These are phyloP conservation scores for Calyptommatus sinebrachiatus DNA, from an alignment of 2,113 vertebrate genomes.

Conservation along the genomic window DNA sequence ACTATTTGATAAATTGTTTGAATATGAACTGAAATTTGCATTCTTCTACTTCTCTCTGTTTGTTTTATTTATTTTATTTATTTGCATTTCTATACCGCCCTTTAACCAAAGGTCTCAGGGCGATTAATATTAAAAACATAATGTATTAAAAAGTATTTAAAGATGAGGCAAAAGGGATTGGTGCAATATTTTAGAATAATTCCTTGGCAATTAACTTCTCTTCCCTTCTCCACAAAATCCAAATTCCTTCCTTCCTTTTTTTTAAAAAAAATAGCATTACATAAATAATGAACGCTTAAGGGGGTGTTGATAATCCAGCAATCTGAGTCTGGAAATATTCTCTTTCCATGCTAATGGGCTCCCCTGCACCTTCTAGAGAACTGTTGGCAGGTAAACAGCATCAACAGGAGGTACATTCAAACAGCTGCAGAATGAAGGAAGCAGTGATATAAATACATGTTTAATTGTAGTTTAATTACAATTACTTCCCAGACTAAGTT, in stretches of 20 bases:
- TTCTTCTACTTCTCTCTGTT: no score
- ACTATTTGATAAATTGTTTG: no score
- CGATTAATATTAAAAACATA: no score
- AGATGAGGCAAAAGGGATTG: no score
- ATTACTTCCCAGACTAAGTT: slow-evolving; percentile 77
- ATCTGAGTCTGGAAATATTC: neutral
- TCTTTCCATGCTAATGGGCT: neutral
- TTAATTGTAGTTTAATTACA: slow-evolving; percentile 81
- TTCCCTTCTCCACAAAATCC: neutral
- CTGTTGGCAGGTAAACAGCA: slow-evolving; percentile 60
- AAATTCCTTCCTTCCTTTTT: neutral
- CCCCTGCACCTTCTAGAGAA: neutral
- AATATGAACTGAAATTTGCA: no score
- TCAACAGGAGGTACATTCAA: slow-evolving; percentile 61
- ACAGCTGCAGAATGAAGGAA: slow-evolving; percentile 69
- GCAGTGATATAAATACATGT: slow-evolving; percentile 77
- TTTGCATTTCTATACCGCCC: no score
- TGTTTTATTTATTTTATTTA: no score
- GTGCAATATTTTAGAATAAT: no score
- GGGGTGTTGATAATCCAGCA: no score
- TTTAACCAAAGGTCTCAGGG: no score
- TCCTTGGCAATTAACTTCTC: no score
- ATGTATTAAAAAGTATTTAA: no score
- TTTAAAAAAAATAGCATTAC: neutral
- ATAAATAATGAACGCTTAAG: neutral